Percentiles rank a stretch among this genome's conserved stretches.
These are phyloP conservation scores for Drosophila sp. DNA, from an alignment of 1,140 invertebrate genomes.

Conservation along the genomic window DNA sequence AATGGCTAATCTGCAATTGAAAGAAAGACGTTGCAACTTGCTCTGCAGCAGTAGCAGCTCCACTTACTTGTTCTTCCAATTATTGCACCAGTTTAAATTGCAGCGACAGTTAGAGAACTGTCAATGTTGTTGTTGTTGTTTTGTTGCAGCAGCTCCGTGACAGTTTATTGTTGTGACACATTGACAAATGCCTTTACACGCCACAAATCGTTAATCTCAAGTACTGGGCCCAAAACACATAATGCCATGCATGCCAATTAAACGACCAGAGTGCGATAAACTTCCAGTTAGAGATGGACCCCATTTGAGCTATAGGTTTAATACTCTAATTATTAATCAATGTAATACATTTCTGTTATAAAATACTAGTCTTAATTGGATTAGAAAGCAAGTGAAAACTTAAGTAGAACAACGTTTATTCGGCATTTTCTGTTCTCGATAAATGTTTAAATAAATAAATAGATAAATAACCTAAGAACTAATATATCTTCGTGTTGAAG, in stretches of 20 bases:
- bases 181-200: conserved; percentile 75
- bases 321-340: no score
- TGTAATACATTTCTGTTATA: no score
- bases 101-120: not conserved
- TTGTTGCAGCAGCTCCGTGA: conserved; percentile 15
- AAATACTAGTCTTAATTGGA: no score
- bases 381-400: no score
- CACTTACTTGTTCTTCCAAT: conserved; percentile 19
- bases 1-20: conserved; percentile 29
- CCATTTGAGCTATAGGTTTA: no score
- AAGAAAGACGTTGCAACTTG: conserved; percentile 35
- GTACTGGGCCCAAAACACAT: conserved; percentile 50
- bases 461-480: not conserved
- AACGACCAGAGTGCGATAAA: conserved; percentile 35
- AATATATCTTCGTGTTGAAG: not conserved
- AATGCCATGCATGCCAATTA: conserved; percentile 69
- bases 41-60: conserved; percentile 19
- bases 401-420: no score
- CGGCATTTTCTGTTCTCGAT: no score
- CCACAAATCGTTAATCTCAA: conserved; percentile 75
- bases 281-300: conserved; percentile 42
- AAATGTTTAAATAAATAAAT: not conserved
- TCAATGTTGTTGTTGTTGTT: no score
- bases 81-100: conserved; percentile 23
- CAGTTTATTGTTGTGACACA: conserved; percentile 74